Evolutionary conservation across 2,888 invertebrate genomes (phyloP), one percentile per base, ranked within the genome.

Genomic region (Melitaea athalia): DNA sequence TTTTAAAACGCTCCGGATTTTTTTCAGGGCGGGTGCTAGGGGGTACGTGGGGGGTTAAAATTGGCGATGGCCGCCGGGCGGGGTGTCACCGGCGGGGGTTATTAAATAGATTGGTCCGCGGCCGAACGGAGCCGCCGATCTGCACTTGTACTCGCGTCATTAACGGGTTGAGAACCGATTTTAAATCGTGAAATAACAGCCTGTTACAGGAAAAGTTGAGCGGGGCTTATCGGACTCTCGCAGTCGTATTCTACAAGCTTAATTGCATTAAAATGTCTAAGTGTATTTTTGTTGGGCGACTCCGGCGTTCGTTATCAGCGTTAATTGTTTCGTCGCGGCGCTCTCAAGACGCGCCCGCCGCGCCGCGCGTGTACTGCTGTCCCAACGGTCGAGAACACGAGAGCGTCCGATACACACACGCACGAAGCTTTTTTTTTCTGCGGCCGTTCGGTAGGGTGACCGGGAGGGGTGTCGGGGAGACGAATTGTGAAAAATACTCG

Each of bases 21-120:
- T 93, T 92, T 93, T 91, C 91, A 90, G 92, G 89, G 91, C 87
- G 91, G 92, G 89, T 88, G 89, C 88, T 85, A 85, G 88, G 89
- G 89, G 88, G 88, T 81, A 83, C 81, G 82, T 79, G 81, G 84
- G 87, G 87, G 89, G 86, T 84, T 89, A 87, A 90, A 92, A 90
- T 91, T 89, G 91, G 92, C 92, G 91, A 92, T 91, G 91, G 89
- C 91, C 93, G 92, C 88, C 91, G 89, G 91, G 88, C 83, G 91
- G 92, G 92, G 92, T 92, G 92, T 91, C 92, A 92, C 92, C 88
- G 89, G 85, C 87, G 91, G 92, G 92, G 92, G 92, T 92, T 92
- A 92, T 93, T 93, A 93, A 93, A 93, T 93, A 93, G 93, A 93
- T 93, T 93, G 93, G 93, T 92, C 93, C 93, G 93, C 92, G 92